Conservation (phyloP, 2,888 invertebrate species). For the Drosophila birchii region DNA sequence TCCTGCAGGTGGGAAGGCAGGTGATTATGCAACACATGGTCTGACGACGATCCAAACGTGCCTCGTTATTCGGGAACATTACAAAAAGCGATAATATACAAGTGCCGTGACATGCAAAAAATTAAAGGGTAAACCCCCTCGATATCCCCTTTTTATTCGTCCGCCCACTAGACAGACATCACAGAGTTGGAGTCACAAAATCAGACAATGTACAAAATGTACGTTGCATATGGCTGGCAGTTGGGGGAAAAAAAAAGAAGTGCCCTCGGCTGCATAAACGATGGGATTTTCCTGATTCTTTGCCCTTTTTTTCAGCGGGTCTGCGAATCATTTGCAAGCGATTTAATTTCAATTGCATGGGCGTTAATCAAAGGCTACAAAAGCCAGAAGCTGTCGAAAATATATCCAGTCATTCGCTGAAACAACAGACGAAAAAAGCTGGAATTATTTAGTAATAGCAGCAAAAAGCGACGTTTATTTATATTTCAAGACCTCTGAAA, state of each 20-base stretch:
- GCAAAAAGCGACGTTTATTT: neutral
- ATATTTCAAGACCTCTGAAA: neutral
- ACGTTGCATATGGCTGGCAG: conserved; percentile 16
- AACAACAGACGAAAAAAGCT: conserved; percentile 3
- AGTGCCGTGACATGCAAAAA: conserved; percentile 64
- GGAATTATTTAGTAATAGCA: conserved; percentile 1
- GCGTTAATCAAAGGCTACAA: conserved; percentile 73
- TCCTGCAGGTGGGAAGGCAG: conserved; percentile 26
- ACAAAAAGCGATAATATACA: conserved; percentile 48
- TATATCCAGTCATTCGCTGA: conserved; percentile 17
- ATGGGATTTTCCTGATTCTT: conserved; percentile 26
- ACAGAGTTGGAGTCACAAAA: conserved; percentile 59
- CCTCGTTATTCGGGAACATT: conserved; percentile 42
- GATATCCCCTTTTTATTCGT: conserved; percentile 18
- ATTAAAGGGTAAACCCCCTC: conserved; percentile 31
- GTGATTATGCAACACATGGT: conserved; percentile 57
- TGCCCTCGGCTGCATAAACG: conserved; percentile 44
- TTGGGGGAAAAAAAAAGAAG: conserved; percentile 6
- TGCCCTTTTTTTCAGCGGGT: conserved; percentile 23
- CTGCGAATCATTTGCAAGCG: conserved; percentile 74
- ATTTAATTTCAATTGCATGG: conserved; percentile 78
- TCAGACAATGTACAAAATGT: conserved; percentile 51
- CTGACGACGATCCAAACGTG: conserved; percentile 26
- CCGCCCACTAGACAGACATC: conserved; percentile 32
- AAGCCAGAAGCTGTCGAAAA: conserved; percentile 41